These are phyloP conservation scores for Aphis gossypii DNA, from an alignment of 1,140 invertebrate genomes.

Conservation along the genomic window DNA sequence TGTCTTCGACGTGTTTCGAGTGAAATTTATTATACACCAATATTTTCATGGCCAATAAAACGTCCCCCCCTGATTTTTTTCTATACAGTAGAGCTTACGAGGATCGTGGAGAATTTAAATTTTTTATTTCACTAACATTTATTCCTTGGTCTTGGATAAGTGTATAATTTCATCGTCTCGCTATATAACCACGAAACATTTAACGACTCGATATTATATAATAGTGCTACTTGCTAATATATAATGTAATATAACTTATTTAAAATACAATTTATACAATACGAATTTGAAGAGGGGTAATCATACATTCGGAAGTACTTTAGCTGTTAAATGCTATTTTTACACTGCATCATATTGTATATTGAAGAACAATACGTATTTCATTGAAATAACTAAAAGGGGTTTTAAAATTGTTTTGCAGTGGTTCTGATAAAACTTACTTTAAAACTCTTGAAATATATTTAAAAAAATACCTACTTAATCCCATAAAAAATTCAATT, in stretches of 20 bases:
- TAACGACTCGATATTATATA: not conserved
- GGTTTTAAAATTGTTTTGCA: not conserved
- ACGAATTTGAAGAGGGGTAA: not conserved
- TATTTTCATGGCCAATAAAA: conserved; percentile 20
- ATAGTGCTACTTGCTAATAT: not conserved
- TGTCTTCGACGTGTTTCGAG: not conserved
- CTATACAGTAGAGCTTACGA: not conserved
- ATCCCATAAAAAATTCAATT: not conserved
- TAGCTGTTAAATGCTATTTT: conserved; percentile 15
- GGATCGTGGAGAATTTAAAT: not conserved
- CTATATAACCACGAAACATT: not conserved
- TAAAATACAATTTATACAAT: not conserved
- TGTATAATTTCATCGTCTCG: not conserved
- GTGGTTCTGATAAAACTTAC: not conserved
- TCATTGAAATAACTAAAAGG: conserved; percentile 6
- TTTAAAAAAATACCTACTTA: not conserved
- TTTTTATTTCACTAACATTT: not conserved
- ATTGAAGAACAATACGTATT: conserved; percentile 19
- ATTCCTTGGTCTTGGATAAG: not conserved
- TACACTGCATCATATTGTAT: not conserved
- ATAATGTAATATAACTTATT: not conserved
- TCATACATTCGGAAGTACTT: conserved; percentile 14
- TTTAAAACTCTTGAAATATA: not conserved
- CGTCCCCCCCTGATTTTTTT: not conserved
- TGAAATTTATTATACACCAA: conserved; percentile 1